Conservation (phyloP, 2,797 vertebrate genomes). For the Adrianichthys oophorus region DNA sequence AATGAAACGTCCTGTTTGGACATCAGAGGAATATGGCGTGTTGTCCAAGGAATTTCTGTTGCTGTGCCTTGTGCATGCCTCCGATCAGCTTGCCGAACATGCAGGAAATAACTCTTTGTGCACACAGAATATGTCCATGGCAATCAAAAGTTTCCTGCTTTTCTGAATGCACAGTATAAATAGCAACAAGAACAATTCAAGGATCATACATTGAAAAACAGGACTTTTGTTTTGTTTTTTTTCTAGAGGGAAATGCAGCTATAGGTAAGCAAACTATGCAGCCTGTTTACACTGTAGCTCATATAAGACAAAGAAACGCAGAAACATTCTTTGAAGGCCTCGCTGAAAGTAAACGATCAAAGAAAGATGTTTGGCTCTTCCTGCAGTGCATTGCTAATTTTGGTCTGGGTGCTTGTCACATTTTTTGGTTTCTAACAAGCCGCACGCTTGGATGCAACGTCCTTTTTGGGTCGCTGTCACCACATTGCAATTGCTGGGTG, state of each 20-base stretch:
- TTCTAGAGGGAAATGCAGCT: slow-evolving; percentile 48
- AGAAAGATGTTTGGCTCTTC: slow-evolving; percentile 30
- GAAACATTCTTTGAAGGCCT: slow-evolving; percentile 3
- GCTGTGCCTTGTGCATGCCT: slow-evolving; percentile 20
- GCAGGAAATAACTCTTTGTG: slow-evolving; percentile 67
- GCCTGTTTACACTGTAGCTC: slow-evolving; percentile 34
- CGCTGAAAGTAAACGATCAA: slow-evolving; percentile 40
- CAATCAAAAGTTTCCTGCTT: slow-evolving; percentile 76
- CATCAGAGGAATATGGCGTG: slow-evolving; percentile 30
- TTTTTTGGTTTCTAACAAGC: slow-evolving; percentile 69
- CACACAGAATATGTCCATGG: slow-evolving; percentile 51
- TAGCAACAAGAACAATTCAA: slow-evolving; percentile 73
- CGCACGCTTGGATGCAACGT: slow-evolving; percentile 58
- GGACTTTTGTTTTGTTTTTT: slow-evolving; percentile 33
- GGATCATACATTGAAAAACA: slow-evolving; percentile 59
- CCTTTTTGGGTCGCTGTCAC: slow-evolving; percentile 58
- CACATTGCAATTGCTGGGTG: slow-evolving; percentile 71
- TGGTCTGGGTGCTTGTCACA: slow-evolving; percentile 66
- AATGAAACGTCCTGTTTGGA: slow-evolving; percentile 16
- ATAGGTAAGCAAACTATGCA: slow-evolving; percentile 50
- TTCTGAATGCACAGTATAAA: slow-evolving; percentile 63
- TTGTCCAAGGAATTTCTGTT: slow-evolving; percentile 27
- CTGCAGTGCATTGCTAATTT: slow-evolving; percentile 61
- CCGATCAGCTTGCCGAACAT: slow-evolving; percentile 38
- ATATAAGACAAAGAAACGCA: slow-evolving; percentile 25